A percentile compares a stretch with the other conserved stretches of the same genome.
phyloP scores from a whole-genome alignment of 2,113 vertebrate genomes.

The Entosphenus tridentatus region DNA sequence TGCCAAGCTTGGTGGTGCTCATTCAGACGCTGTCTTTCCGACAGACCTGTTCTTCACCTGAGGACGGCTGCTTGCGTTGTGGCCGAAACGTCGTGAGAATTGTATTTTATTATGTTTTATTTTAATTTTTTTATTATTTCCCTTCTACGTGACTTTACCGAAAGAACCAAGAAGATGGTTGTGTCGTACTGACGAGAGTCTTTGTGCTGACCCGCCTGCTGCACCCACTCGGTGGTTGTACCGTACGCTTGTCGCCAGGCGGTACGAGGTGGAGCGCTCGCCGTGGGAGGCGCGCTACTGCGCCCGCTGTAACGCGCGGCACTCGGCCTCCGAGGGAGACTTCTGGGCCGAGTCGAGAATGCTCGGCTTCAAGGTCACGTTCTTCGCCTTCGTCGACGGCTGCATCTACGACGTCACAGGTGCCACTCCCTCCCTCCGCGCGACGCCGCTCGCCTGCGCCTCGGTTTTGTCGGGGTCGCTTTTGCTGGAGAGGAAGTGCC shows the following conservation, averaged over 20 bases:
- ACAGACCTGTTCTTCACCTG: no score
- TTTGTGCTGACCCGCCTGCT: no score
- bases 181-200: no score
- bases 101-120: no score
- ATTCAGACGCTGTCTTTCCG: no score
- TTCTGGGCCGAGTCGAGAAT: conserved; percentile 89
- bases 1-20: no score
- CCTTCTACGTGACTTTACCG: no score
- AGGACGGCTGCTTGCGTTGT: no score
- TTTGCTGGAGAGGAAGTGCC: no score
- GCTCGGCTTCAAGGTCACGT: conserved; percentile 72
- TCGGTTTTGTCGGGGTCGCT: background rate
- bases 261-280: conserved; percentile 74
- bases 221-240: background rate
- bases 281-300: conserved; percentile 51
- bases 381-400: conserved; percentile 68
- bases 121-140: no score
- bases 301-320: conserved; percentile 42
- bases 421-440: conserved; percentile 13
- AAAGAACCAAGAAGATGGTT: no score
- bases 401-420: conserved; percentile 81
- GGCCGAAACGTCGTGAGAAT: no score
- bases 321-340: conserved; percentile 65
- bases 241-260: conserved; percentile 21
- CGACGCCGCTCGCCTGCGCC: background rate